Evolutionary conservation across 1,140 invertebrate species (phyloP).

Genomic region (Papilio dardanus): DNA sequence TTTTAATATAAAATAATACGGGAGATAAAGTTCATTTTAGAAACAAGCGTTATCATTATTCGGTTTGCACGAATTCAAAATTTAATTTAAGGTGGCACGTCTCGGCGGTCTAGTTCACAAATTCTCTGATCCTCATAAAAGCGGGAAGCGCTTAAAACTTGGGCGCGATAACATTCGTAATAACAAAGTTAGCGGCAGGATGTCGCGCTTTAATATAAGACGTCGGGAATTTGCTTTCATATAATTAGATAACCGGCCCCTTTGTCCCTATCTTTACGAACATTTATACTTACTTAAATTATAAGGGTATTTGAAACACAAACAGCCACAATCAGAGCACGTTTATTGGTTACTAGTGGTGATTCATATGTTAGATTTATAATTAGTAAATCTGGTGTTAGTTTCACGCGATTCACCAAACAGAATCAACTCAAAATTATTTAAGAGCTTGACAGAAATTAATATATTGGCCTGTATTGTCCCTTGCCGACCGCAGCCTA

Average conservation of each 20-base stretch:
- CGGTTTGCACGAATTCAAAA: conserved; percentile 3
- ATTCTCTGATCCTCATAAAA: conserved; percentile 26
- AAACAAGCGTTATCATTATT: neutral
- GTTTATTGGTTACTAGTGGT: neutral
- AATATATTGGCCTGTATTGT: neutral
- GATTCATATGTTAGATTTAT: neutral
- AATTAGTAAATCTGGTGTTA: too few species aligned
- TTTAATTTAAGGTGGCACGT: conserved; percentile 18
- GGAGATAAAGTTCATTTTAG: neutral
- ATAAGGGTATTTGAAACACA: neutral
- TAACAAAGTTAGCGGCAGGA: conserved; percentile 30
- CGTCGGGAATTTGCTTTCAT: conserved; percentile 16
- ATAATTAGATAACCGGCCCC: conserved; percentile 15
- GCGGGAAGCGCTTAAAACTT: conserved; percentile 32
- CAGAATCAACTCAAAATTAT: neutral
- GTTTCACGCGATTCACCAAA: too few species aligned
- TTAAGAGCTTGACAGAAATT: neutral
- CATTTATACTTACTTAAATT: neutral
- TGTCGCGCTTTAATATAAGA: conserved; percentile 17
- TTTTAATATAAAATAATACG: neutral
- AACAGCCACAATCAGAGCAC: neutral
- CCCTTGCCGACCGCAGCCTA: conserved; percentile 1
- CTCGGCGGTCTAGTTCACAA: conserved; percentile 24
- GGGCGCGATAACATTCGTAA: conserved; percentile 32
- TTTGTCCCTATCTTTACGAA: neutral